These are phyloP conservation scores for Dysdera silvatica DNA, from an alignment of 1,140 invertebrate species.

Conservation along the genomic window DNA sequence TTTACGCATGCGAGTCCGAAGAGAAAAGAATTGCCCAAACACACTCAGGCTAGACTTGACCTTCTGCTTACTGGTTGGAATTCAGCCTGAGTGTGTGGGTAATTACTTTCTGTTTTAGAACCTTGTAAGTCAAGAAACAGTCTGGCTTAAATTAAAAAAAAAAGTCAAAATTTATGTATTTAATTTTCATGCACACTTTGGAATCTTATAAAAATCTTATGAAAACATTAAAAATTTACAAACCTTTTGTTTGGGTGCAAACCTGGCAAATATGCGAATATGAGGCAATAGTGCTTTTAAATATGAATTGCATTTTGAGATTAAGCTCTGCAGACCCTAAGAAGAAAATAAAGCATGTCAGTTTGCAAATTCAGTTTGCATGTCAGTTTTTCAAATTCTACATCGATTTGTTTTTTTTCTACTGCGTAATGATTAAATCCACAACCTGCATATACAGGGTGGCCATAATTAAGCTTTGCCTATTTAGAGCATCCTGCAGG, in stretches of 20 bases:
- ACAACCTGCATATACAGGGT: too few relatives aligned
- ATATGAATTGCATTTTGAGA: slow-evolving; percentile 55
- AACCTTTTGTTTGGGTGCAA: slow-evolving; percentile 88
- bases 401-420: too few relatives aligned
- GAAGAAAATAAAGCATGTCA: slow-evolving; percentile 38
- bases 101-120: not conserved
- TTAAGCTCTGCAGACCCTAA: slow-evolving; percentile 64
- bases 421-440: too few relatives aligned
- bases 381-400: too few relatives aligned
- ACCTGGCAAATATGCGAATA: slow-evolving; percentile 82
- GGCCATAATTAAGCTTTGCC: too few relatives aligned
- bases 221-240: not conserved
- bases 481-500: too few relatives aligned
- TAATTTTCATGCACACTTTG: slow-evolving; percentile 7
- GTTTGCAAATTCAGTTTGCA: too few relatives aligned
- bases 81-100: not conserved
- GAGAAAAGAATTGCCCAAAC: too few relatives aligned
- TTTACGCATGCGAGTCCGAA: too few relatives aligned
- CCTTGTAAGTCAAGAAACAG: not conserved
- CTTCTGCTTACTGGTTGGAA: too few relatives aligned
- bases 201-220: not conserved
- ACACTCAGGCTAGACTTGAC: too few relatives aligned
- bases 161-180: not conserved
- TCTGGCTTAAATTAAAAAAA: not conserved
- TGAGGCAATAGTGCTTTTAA: slow-evolving; percentile 69